phyloP scores from a whole-genome alignment of 2,113 vertebrate genomes.

The Daboia siamensis region DNA sequence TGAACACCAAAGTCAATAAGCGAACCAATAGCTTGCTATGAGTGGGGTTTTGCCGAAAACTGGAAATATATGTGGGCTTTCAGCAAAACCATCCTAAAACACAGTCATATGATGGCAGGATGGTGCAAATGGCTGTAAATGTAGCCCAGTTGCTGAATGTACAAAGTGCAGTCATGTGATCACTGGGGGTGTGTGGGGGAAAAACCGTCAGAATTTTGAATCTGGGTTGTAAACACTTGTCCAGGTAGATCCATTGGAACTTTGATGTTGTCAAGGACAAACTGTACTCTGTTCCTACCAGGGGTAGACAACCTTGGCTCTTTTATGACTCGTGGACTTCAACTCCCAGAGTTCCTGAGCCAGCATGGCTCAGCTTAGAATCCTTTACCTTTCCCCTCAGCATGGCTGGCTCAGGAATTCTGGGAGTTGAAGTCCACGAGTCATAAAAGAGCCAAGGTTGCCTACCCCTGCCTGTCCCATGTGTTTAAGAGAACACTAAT shows the following conservation, averaged over 20 bases:
- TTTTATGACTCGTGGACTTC: too few species aligned
- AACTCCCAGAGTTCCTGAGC: too few species aligned
- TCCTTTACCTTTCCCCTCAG: too few species aligned
- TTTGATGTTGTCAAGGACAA: background rate
- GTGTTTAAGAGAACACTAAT: too few species aligned
- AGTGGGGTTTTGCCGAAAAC: background rate
- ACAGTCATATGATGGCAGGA: background rate
- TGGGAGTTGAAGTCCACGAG: too few species aligned
- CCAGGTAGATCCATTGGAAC: background rate
- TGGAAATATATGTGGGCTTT: background rate
- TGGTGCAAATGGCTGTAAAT: background rate
- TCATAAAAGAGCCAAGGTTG: too few species aligned
- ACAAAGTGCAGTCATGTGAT: background rate
- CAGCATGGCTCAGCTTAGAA: too few species aligned
- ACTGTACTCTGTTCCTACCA: too few species aligned
- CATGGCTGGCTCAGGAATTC: too few species aligned
- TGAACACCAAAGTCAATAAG: background rate
- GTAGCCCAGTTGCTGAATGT: background rate
- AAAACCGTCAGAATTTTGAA: background rate
- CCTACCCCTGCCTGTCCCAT: too few species aligned
- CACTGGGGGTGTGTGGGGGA: accelerated
- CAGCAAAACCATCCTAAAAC: background rate
- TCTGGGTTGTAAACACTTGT: background rate
- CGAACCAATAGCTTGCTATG: background rate
- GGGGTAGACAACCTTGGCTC: too few species aligned